These are phyloP conservation scores for Doryteuthis pealeii DNA, from an alignment of 1,140 invertebrate species.

Conservation along the genomic window DNA sequence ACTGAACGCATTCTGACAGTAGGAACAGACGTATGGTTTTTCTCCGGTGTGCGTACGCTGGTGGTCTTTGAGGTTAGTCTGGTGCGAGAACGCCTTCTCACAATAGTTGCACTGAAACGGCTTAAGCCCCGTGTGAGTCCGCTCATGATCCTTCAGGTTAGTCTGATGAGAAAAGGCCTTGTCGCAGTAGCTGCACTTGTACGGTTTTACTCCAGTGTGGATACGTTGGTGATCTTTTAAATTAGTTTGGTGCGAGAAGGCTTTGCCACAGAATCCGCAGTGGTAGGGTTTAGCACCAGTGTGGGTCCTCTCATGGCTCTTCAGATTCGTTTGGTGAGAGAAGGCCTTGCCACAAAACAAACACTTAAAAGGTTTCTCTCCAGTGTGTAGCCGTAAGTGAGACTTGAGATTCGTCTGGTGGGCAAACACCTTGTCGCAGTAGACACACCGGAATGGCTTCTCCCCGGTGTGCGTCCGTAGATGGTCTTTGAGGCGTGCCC, in stretches of 20 bases:
- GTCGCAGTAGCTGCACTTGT: constrained; percentile 67
- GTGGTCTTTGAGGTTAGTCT: constrained; percentile 11
- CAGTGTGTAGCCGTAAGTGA: constrained; percentile 53
- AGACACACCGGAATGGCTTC: constrained; percentile 60
- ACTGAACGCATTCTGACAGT: constrained; percentile 12
- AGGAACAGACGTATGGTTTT: constrained; percentile 6
- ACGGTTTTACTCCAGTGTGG: constrained; percentile 68
- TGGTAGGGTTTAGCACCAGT: constrained; percentile 56
- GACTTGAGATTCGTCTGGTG: constrained; percentile 72
- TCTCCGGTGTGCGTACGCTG: constrained; percentile 4
- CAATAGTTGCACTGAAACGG: constrained; percentile 5
- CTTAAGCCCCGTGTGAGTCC: constrained; percentile 11
- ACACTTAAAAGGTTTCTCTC: not conserved
- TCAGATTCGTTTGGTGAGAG: not conserved
- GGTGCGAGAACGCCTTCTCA: not conserved
- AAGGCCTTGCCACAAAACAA: not conserved
- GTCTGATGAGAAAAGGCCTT: constrained; percentile 70
- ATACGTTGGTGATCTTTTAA: constrained; percentile 66
- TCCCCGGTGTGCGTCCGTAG: constrained; percentile 54
- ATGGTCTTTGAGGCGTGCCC: not conserved
- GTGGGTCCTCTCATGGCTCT: not conserved
- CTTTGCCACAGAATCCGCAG: constrained; percentile 68
- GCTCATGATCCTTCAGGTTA: constrained; percentile 70
- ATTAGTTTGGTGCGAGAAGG: constrained; percentile 74
- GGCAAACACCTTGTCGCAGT: constrained; percentile 71